Evolutionary conservation across 2,797 vertebrate genomes (phyloP), one percentile per base, ranked within the genome.

Genomic region (Diplodus sargus): DNA sequence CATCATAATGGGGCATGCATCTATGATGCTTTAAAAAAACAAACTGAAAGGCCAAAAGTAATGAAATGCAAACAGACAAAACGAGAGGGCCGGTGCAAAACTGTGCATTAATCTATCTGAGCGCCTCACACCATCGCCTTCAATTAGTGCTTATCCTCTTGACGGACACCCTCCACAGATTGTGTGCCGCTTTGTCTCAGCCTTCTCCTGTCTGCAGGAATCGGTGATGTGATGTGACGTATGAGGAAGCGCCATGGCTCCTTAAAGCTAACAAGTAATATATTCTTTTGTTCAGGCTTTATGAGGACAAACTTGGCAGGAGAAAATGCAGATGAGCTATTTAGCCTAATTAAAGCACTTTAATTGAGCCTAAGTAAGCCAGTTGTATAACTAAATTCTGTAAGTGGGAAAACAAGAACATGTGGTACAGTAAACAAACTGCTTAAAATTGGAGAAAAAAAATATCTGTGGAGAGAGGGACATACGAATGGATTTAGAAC

Each of bases 271-370:
- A 79, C 54, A 39, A 57, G 47, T 71, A 71, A 83, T 58, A 30
- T 66, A 81, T 83, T 83, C 76, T 85, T 86, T 87, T 86, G 70
- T 88, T 81, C 39, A n/a, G 56, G 25, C 25, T 18, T 81, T 74
- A 76, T 70, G 58, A 72, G 60, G 73, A 53, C 45, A 56, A 67
- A 76, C 47, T 73, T 66, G 56, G 74, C 51, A 66, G 61, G 23
- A 4, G 10, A 45, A 30, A 76, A 62, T 76, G 60, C 28, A 84
- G 63, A 82, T 81, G 61, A 83, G 47, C 17, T 11, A 13, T 67
- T 39, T 39, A 39, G 9, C 10, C 39, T 74, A 77, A 85, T 80
- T 75, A 69, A 67, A 42, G 49, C 3, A 42, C 57, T 78, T 67
- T 59, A 79, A 78, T 65, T 84, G 20, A 64, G 57, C 68, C 65